phyloP scores from a whole-genome alignment of 2,113 vertebrate species.

The Chloebia gouldiae region DNA sequence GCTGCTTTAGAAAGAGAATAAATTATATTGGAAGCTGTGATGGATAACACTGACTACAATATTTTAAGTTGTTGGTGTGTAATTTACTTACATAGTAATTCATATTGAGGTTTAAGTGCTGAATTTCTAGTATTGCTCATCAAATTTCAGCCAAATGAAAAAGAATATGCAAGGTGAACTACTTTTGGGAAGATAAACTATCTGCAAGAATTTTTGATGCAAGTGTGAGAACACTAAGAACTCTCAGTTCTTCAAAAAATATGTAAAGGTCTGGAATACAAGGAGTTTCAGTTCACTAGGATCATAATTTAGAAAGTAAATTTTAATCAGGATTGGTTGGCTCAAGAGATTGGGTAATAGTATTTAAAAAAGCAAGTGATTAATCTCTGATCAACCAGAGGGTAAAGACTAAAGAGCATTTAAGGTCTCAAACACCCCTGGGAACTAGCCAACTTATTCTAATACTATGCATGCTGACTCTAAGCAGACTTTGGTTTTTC shows the following conservation, averaged over 20 bases:
- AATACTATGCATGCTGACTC: conserved; percentile 12
- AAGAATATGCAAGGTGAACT: not conserved
- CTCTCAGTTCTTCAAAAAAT: not conserved
- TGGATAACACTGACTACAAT: not conserved
- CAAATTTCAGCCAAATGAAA: conserved; percentile 13
- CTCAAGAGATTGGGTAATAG: conserved; percentile 50
- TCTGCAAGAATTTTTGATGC: not conserved
- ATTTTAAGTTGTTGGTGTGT: not conserved
- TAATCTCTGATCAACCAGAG: conserved; percentile 53
- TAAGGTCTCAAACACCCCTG: conserved; percentile 45
- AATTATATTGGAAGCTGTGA: not conserved
- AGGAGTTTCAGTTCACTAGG: not conserved
- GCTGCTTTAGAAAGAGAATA: not conserved
- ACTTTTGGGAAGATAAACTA: not conserved
- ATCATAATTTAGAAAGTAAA: conserved; percentile 47
- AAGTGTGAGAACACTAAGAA: not conserved
- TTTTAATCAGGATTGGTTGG: conserved; percentile 29
- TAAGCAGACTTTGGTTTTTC: not conserved
- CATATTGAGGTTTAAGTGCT: not conserved
- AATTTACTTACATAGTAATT: not conserved
- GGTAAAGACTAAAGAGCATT: conserved; percentile 56
- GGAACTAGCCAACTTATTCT: conserved; percentile 28
- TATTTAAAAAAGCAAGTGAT: conserved; percentile 60
- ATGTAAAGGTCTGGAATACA: not conserved
- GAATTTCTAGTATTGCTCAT: not conserved